Base-by-base conservation (phyloP, 2,113 vertebrate genomes). In the Cromileptes altivelis region DNA sequence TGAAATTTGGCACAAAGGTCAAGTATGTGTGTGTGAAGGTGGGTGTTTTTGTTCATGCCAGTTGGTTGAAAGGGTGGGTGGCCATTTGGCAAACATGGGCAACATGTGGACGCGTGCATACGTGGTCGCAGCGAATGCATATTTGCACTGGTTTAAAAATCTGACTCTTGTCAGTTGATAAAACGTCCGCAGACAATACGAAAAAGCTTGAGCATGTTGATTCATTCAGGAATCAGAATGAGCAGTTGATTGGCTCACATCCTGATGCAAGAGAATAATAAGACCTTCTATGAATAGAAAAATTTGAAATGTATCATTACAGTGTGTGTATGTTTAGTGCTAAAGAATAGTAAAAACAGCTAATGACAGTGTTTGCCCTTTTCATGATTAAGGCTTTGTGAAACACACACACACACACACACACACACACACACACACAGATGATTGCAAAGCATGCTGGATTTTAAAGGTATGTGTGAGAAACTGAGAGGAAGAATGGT, bases 361-460 rank as follows among this genome's bases (percentile, higher is more conserved):
- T 61, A 62, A 82, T 82, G 68, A 60, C 55, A 68, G 73, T 40
- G 40, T 64, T 76, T 57, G 67, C 21, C 50, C 13, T 45, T 58
- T 30, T 78, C 1, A 1, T 74, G 40, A 76, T 67, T 49, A 49
- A n/a, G 50, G 53, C 23, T 81, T 55, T 62, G 42, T 53, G 5
- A 60, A 56, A 23, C 49, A 30, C 25, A 78, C 37, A 47, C 17
- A 14, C 11, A 3, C 9, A 42, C 42, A 42, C 8, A 12, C 42
- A 23, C 49, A 30, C 25, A 78, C 37, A 47, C 17, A 19, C 11
- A 12, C 42, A 45, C 42, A 45, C 9, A 45, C 42, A 45, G 23
- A 25, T 18, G 6, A 37, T 49, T 21, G 1, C 13, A 33, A 70
- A 49, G 4, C 17, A 9, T 33, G 50, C 10, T n/a, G 47, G 10